Evolutionary conservation across 2,797 vertebrate species (phyloP).

Genomic region (Melanotaenia trifasciata): DNA sequence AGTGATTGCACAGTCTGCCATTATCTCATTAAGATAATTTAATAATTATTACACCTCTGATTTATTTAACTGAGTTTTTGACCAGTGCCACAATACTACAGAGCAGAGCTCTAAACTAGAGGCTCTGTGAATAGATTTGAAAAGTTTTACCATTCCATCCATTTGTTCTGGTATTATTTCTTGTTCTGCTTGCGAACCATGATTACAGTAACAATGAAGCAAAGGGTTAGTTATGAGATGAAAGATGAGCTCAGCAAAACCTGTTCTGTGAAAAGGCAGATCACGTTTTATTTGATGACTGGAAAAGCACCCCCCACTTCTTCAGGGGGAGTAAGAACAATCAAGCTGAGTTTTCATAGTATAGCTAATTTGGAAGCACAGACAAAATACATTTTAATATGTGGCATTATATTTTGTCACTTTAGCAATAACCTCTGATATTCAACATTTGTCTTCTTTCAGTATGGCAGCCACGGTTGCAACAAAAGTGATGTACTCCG

Average conservation of each 20-base stretch:
- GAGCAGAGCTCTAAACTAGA: background rate
- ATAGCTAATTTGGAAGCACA: background rate
- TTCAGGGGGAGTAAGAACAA: background rate
- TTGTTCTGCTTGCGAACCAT: background rate
- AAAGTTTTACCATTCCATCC: background rate
- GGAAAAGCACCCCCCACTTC: background rate
- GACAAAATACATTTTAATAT: background rate
- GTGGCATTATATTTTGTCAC: background rate
- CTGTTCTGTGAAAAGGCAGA: background rate
- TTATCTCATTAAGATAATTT: background rate
- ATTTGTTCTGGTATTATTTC: background rate
- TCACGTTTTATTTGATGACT: background rate
- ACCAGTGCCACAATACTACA: background rate
- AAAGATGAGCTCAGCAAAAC: background rate
- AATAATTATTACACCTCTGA: background rate
- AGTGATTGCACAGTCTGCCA: background rate
- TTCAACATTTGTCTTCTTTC: fast-evolving
- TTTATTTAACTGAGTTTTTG: background rate
- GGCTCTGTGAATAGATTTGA: background rate
- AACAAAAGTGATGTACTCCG: conserved; percentile 55
- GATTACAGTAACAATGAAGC: background rate
- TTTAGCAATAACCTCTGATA: background rate
- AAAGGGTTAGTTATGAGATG: background rate
- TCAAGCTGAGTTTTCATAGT: background rate
- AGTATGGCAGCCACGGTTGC: background rate